Evolutionary conservation across 2,797 vertebrate species (phyloP), one percentile per base, ranked within the genome.

Genomic region (Bradypodion ventrale): DNA sequence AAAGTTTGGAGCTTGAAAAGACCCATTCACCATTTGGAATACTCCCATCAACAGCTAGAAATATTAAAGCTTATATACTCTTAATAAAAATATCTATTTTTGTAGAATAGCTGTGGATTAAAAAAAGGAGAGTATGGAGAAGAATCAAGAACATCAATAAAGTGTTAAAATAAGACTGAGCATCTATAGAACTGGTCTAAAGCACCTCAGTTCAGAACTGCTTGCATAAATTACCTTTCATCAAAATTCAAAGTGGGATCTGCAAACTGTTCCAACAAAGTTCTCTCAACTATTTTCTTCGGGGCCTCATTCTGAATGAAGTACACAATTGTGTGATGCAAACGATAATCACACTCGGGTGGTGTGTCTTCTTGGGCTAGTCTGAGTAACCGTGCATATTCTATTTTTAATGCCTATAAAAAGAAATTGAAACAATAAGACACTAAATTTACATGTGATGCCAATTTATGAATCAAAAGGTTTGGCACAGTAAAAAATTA

Each of bases 211-310:
- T 46, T 35, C n/a, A 78, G 21, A 65, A 10, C 15, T 19, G 12
- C 23, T 35, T 49, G 40, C 87, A 68, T 85, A 89, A 56, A 84
- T 82, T 96, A 99, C 99, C 98, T 96, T 93, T 99, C 98, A 92
- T 99, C 98, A 88, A 98, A 99, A 90, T 97, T 98, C 89, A 99
- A 96, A 96, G 99, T 99, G 89, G 97, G 97, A 95, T 99, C 97
- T 19, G 97, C 98, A 89, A 99, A 99, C 94, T 99, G 99, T 75
- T 98, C 98, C 88, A 99, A 96, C 83, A 99, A 95, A 2, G 98
- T 98, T 91, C 98, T 97, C 95, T 99, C 99, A 92, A 99, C 96
- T 92, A 99, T 99, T 96, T 98, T 99, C 95, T 98, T 99, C 83
- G 98, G 98, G 0, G 98, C 97, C 90, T 99, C 97, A 92, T 99